A percentile compares a stretch with the other conserved stretches of the same genome.
These are phyloP conservation scores for Phataginus tricuspis DNA, from an alignment of 2,797 vertebrate genomes.

Conservation along the genomic window DNA sequence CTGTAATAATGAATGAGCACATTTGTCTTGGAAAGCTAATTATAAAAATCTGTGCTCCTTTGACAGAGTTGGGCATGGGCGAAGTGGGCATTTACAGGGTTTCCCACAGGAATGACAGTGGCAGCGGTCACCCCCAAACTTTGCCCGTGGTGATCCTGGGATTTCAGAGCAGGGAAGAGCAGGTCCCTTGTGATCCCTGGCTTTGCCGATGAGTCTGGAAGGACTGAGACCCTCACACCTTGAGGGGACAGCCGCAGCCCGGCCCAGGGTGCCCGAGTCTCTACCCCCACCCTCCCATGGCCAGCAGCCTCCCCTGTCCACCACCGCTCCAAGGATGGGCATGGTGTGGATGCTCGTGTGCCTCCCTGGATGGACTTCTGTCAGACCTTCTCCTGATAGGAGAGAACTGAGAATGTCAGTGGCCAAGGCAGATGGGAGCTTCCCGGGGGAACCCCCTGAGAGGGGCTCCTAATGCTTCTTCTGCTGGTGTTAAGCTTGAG, in stretches of 20 bases:
- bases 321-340: not conserved
- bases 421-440: not conserved
- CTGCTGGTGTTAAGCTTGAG: not conserved
- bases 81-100: not conserved
- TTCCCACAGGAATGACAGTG: not conserved
- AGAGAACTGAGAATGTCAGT: not conserved
- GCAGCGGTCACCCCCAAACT: not conserved
- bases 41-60: not conserved
- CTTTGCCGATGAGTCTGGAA: not conserved
- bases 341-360: not conserved
- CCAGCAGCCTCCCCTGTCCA: not conserved
- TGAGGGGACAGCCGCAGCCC: not conserved
- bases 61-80: not conserved
- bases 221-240: fast-evolving
- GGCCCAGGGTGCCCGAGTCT: not conserved
- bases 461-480: not conserved
- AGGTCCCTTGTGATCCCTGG: not conserved
- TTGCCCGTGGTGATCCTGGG: not conserved
- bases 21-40: not conserved
- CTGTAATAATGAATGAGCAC: not conserved
- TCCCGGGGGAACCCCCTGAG: not conserved
- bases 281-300: not conserved
- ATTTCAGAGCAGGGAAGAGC: not conserved
- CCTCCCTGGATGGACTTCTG: not conserved
- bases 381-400: not conserved